Conservation (phyloP, 2,797 vertebrate species). For the Hemibagrus guttatus region DNA sequence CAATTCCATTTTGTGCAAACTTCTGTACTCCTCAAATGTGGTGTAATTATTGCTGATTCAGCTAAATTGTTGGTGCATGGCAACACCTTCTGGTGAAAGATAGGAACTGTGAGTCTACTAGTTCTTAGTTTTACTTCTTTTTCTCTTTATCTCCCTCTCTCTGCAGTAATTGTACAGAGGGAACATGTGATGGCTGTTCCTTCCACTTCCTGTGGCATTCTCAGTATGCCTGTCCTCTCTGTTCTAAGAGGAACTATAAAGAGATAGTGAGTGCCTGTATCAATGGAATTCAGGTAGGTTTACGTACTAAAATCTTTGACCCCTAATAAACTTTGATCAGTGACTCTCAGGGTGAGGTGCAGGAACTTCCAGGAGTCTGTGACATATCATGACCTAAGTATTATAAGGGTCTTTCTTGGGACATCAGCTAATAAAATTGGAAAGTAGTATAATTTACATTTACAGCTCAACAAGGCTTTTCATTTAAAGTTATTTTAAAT, state of each 20-base stretch:
- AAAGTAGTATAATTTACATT: neutral
- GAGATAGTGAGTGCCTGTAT: constrained; percentile 86
- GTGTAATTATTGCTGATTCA: neutral
- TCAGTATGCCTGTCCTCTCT: constrained; percentile 85
- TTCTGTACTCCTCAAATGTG: neutral
- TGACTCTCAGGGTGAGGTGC: neutral
- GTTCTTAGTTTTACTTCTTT: neutral
- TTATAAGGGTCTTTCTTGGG: neutral
- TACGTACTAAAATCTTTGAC: constrained; percentile 6
- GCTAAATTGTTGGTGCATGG: constrained; percentile 23
- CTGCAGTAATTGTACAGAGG: constrained; percentile 86
- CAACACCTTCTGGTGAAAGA: constrained; percentile 22
- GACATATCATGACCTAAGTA: neutral
- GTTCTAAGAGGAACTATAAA: constrained; percentile 84
- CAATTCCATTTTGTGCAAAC: neutral
- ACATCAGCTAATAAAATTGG: neutral
- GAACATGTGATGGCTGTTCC: constrained; percentile 92
- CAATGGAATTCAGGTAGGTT: constrained; percentile 86
- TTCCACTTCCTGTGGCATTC: constrained; percentile 94
- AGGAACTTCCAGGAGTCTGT: neutral
- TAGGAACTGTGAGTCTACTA: constrained; percentile 12
- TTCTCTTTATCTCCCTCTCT: constrained; percentile 39
- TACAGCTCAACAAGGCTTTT: neutral
- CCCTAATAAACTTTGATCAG: neutral
- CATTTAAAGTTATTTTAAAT: neutral